Evolutionary conservation across 2,113 vertebrate species (phyloP), one percentile per base, ranked within the genome.

Genomic region (Hystrix cristata): DNA sequence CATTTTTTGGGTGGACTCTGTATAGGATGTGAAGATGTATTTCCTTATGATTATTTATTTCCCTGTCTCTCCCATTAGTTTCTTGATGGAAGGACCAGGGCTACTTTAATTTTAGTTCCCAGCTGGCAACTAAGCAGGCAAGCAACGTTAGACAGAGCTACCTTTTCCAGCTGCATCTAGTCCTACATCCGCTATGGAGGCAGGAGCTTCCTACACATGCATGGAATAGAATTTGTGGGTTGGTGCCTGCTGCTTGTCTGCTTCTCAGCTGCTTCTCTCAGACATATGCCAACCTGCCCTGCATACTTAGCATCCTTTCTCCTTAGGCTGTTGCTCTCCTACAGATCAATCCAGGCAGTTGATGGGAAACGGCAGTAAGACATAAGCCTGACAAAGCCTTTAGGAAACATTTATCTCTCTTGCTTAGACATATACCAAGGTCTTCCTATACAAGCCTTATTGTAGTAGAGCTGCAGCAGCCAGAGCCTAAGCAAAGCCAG

Each of bases 21-120:
- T 38, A 38, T 38, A 38, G 38, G 34, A 16, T 95, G 15, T 64
- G 3, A 34, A 65, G 53, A 38, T 1, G 0, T 25, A 31, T 71
- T 83, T 94, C 80, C 82, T 79, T 72, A 7, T 18, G 65, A 55
- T 60, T 71, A 21, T 69, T 87, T 95, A 48, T 60, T 93, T 85
- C 74, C 84, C 48, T 34, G 7, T 87, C 48, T 86, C 55, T 72
- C 4, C 76, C 71, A 21, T 67, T 79, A 78, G 7, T n/a, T 93
- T 55, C 67, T 57, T 43, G 19, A 81, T n/a, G 67, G 31, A 72
- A 85, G 29, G 43, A 55, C 53, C 38, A 21, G 29, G 0, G 18
- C 43, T 81, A 13, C 8, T 85, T 92, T 90, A 53, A 76, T 74
- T 78, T 53, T 57, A 79, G 69, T 60, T 82, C 91, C 43, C 53